Conservation (phyloP, 1,140 invertebrate species). For the Orchestia grillus region DNA sequence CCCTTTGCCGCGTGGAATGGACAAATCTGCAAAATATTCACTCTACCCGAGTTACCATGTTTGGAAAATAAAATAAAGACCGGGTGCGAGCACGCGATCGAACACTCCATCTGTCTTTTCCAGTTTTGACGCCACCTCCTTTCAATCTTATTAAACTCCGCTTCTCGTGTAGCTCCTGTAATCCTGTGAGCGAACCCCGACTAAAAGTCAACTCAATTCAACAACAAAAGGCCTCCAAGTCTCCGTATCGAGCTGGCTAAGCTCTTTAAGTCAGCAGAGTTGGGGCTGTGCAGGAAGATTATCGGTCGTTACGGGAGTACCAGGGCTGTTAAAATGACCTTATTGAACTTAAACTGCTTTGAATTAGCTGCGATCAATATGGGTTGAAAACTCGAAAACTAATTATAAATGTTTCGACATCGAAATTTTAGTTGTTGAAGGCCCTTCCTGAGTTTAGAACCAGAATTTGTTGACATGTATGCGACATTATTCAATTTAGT, state of each 20-base stretch:
- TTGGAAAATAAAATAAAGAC: not conserved
- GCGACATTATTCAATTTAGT: too few relatives aligned
- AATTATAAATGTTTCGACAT: not conserved
- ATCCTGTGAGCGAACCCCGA: not conserved
- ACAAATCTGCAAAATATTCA: too few relatives aligned
- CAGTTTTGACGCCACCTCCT: not conserved
- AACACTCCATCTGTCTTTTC: not conserved
- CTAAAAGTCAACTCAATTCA: constrained; percentile 54
- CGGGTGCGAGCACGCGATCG: too few relatives aligned
- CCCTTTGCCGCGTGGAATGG: too few relatives aligned
- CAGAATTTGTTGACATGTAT: not conserved
- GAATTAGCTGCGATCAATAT: not conserved
- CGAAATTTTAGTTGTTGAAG: not conserved
- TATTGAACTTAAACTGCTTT: not conserved
- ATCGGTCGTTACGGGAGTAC: not conserved
- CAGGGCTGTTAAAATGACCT: not conserved
- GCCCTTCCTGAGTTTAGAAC: not conserved
- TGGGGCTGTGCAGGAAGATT: constrained; percentile 2
- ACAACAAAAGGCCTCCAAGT: not conserved
- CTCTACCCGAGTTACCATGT: too few relatives aligned
- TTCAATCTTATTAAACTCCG: not conserved
- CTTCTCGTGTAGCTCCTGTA: not conserved
- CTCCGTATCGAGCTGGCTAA: not conserved
- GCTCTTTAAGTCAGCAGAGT: not conserved
- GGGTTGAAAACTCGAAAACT: not conserved